A percentile compares a stretch with the other conserved stretches of the same genome.
Conservation (phyloP, 1,140 invertebrate genomes). For the Mercenaria mercenaria region DNA sequence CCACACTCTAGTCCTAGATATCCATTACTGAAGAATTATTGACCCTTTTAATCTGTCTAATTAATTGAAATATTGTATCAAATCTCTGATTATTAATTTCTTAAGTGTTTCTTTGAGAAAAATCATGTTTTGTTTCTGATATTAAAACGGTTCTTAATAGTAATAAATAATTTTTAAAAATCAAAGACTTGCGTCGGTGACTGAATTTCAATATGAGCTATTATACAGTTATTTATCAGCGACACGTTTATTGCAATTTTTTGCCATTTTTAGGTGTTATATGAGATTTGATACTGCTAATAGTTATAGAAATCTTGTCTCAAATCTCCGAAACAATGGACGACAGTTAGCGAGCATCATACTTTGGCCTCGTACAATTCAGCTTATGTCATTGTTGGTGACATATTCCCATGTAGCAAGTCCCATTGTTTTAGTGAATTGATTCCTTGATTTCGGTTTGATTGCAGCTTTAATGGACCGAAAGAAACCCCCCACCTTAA, state of each 20-base stretch:
- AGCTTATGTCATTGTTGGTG: slow-evolving; percentile 54
- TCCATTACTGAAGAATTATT: background rate
- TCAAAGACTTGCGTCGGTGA: background rate
- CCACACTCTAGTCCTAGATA: background rate
- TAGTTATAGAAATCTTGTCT: slow-evolving; percentile 14
- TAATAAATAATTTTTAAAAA: background rate
- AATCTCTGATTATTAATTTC: background rate
- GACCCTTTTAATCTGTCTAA: background rate
- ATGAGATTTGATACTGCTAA: slow-evolving; percentile 32
- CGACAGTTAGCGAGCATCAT: slow-evolving; percentile 13
- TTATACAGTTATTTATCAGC: slow-evolving; percentile 18
- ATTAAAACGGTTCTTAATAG: background rate
- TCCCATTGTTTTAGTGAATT: slow-evolving; percentile 54
- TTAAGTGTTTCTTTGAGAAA: background rate
- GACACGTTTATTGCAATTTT: slow-evolving; percentile 2
- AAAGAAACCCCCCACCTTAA: slow-evolving; percentile 24
- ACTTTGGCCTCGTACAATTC: slow-evolving; percentile 11
- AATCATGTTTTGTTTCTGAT: slow-evolving; percentile 7
- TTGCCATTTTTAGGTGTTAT: slow-evolving; percentile 28
- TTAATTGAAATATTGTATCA: background rate
- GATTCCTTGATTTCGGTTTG: slow-evolving; percentile 37
- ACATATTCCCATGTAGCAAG: slow-evolving; percentile 26
- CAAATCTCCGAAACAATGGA: slow-evolving; percentile 6
- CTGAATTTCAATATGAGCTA: background rate
- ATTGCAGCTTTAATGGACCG: slow-evolving; percentile 31